Percentiles rank a stretch among this genome's conserved stretches.
Conservation (phyloP, 1,140 invertebrate genomes). For the Papilio machaon region DNA sequence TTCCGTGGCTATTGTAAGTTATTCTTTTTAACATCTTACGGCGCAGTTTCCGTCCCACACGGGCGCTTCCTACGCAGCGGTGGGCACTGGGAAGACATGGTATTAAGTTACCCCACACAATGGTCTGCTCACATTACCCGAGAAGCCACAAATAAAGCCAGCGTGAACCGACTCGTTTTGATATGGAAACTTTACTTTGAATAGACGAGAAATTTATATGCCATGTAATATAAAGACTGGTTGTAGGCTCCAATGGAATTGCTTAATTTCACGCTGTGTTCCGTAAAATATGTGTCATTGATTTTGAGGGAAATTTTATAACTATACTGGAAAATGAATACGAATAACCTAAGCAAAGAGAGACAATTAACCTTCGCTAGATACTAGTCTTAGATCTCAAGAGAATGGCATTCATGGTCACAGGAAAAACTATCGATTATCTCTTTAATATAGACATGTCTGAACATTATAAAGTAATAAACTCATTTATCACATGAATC, state of each 20-base stretch:
- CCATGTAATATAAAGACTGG: constrained; percentile 1
- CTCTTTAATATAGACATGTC: background rate
- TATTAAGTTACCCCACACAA: constrained; percentile 65
- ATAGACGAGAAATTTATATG: constrained; percentile 30
- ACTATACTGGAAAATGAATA: background rate
- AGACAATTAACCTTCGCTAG: background rate
- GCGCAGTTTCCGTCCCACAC: constrained; percentile 58
- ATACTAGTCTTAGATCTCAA: background rate
- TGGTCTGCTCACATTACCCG: constrained; percentile 46
- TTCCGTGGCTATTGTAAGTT: constrained; percentile 43
- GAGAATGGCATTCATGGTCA: background rate
- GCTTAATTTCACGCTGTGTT: constrained; percentile 21
- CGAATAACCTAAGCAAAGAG: background rate
- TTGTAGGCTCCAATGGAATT: background rate
- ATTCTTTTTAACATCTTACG: constrained; percentile 36
- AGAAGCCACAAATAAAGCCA: constrained; percentile 56
- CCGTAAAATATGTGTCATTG: constrained; percentile 25
- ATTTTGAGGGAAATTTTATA: constrained; percentile 5
- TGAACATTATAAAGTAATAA: too few species aligned
- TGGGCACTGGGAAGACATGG: constrained; percentile 43
- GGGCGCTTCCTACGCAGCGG: constrained; percentile 68
- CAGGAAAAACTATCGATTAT: background rate
- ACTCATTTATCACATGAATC: too few species aligned
- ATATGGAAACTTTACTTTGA: constrained; percentile 22
- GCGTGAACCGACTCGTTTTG: constrained; percentile 23